Conservation (phyloP, 2,888 invertebrate species). For the Leptopterna dolabrata region DNA sequence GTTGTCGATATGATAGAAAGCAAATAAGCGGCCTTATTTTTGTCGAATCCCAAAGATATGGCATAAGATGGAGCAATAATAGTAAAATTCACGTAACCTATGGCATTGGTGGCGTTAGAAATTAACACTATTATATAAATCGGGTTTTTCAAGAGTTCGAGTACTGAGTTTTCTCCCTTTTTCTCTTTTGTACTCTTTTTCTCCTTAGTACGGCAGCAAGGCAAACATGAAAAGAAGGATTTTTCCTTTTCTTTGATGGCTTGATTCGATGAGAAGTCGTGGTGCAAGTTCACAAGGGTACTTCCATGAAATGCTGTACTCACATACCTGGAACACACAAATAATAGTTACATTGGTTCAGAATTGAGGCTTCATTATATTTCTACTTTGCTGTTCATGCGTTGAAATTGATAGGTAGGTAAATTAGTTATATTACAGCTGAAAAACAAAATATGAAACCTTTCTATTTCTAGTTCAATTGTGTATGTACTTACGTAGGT, state of each 20-base stretch:
- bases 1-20: conserved; percentile 84
- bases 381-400: too few species aligned
- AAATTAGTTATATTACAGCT: too few species aligned
- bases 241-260: conserved; percentile 54
- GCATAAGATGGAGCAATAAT: conserved; percentile 85
- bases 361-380: too few species aligned
- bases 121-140: conserved; percentile 84
- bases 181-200: conserved; percentile 64
- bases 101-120: conserved; percentile 87
- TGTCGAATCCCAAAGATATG: conserved; percentile 76
- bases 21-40: conserved; percentile 77
- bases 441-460: too few species aligned
- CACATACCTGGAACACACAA: conserved; percentile 73
- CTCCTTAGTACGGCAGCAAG: conserved; percentile 63
- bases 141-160: conserved; percentile 76
- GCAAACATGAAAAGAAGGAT: conserved; percentile 13
- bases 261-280: conserved; percentile 62
- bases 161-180: not conserved
- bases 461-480: too few species aligned
- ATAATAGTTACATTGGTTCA: not conserved
- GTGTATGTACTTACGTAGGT: too few species aligned
- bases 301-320: conserved; percentile 89
- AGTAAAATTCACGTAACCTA: conserved; percentile 88
- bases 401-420: too few species aligned
- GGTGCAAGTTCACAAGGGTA: conserved; percentile 68